These are phyloP conservation scores for Corythaeola cristata DNA, from an alignment of 2,113 vertebrate genomes.

Conservation along the genomic window DNA sequence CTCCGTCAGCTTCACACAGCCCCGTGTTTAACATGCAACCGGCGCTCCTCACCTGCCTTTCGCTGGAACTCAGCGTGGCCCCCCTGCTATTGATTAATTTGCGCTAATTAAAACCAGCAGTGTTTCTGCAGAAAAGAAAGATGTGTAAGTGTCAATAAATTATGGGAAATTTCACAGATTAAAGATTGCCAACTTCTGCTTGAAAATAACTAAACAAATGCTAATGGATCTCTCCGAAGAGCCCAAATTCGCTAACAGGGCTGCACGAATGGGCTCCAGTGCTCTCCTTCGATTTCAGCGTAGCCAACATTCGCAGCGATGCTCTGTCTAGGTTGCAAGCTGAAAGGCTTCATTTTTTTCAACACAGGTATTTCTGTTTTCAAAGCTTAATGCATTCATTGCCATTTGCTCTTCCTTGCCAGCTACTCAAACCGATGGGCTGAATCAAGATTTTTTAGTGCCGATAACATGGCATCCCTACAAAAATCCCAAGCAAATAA, in stretches of 20 bases:
- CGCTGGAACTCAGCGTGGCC: slow-evolving; percentile 56
- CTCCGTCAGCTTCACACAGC: slow-evolving; percentile 13
- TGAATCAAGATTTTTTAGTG: slow-evolving; percentile 4
- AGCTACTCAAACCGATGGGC: background rate
- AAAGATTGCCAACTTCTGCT: slow-evolving; percentile 68
- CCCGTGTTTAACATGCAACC: slow-evolving; percentile 58
- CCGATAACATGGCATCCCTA: background rate
- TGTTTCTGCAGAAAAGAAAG: slow-evolving; percentile 66
- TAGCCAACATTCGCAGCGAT: background rate
- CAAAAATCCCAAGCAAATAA: slow-evolving; percentile 9
- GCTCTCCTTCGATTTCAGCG: background rate
- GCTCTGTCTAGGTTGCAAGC: background rate
- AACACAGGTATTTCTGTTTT: background rate
- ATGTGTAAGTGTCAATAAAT: slow-evolving; percentile 75
- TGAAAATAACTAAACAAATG: slow-evolving; percentile 71
- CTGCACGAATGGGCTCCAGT: background rate
- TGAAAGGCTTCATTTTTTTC: background rate
- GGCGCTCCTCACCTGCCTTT: slow-evolving; percentile 61
- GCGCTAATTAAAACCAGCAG: slow-evolving; percentile 74
- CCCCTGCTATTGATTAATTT: slow-evolving; percentile 76
- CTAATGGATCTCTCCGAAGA: slow-evolving; percentile 49
- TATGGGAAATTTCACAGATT: slow-evolving; percentile 66
- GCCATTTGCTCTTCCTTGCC: background rate
- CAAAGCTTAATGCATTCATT: background rate
- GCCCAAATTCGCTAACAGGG: background rate